Evolutionary conservation across 2,113 vertebrate species (phyloP), one percentile per base, ranked within the genome.

Genomic region (Sylvilagus bachmani): DNA sequence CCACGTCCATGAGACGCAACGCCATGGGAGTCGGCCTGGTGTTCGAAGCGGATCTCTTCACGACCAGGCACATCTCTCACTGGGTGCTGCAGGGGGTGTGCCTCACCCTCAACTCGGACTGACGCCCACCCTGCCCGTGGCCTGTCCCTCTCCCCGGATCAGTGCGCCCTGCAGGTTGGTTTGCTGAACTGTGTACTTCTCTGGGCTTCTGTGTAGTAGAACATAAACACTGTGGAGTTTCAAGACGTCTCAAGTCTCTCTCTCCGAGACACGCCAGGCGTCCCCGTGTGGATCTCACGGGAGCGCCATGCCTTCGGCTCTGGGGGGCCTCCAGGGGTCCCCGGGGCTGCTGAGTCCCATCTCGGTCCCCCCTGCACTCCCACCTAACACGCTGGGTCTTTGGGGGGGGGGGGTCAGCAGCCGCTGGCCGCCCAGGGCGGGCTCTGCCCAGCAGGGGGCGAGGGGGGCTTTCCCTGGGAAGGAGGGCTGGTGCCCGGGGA

Each of bases 81-180:
- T 99, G 99, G 99, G 99, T 99, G 44, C 98, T 99, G 0, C 98
- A 99, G 85, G 99, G 99, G 0, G 99, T 99, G 22, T 99, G 99
- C 96, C 99, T 99, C 86, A 99, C 98, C 62, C 97, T 99, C 89
- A 99, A 99, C 0, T 81, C 98, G 0, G 99, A 99, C 74, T 99
- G 92, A 94, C 25, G 25, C 8, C 2, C 27, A 29, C 11, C 66
- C 55, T 17, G 55, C 14, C 55, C 5, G 55, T 13, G 1, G 55
- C 19, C 55, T 19, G 19, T 2, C 55, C 19, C 55, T 58, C 14
- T 44, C 6, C 44, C 44, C 44, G 44, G 44, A 44, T 44, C 44
- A 4, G 38, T 44, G 38, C 38, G 38, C 38, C 38, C 38, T 44
- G 38, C 5, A 44, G 38, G 38, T 44, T 6, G 5, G 38, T 44